Conservation (phyloP, 2,888 invertebrate genomes). For the Gortyna flavago region DNA sequence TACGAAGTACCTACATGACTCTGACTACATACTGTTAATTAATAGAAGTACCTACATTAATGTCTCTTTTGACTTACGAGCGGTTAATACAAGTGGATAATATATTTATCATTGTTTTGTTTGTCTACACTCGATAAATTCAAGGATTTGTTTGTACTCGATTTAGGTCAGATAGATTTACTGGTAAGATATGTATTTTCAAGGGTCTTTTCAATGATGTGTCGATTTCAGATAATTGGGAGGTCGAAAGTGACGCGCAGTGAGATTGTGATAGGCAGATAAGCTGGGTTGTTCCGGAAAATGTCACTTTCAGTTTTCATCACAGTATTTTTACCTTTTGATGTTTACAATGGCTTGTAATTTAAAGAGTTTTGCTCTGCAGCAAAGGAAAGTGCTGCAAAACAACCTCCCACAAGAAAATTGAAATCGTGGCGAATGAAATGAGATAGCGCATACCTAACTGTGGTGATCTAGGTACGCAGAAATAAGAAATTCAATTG, state of each 20-base stretch:
- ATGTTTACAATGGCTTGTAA: neutral
- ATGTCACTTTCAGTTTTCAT: neutral
- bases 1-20: slow-evolving; percentile 6
- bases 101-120: slow-evolving; percentile 76
- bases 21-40: slow-evolving; percentile 42
- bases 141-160: slow-evolving; percentile 82
- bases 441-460: slow-evolving; percentile 5
- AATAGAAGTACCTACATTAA: slow-evolving; percentile 30
- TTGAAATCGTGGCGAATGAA: slow-evolving; percentile 43
- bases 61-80: slow-evolving; percentile 30
- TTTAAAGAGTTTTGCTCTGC: neutral
- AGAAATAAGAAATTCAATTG: slow-evolving; percentile 5
- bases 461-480: slow-evolving; percentile 17
- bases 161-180: slow-evolving; percentile 86
- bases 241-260: slow-evolving; percentile 60
- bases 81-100: slow-evolving; percentile 56
- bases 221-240: slow-evolving; percentile 65
- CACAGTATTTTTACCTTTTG: neutral
- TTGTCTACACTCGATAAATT: slow-evolving; percentile 81
- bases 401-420: slow-evolving; percentile 22
- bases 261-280: slow-evolving; percentile 41
- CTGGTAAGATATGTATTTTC: slow-evolving; percentile 79
- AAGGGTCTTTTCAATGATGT: slow-evolving; percentile 82
- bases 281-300: slow-evolving; percentile 32
- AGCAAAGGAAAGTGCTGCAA: slow-evolving; percentile 12